Base-by-base conservation (phyloP, 2,888 invertebrate genomes). In the Meghimatium bilineatum region DNA sequence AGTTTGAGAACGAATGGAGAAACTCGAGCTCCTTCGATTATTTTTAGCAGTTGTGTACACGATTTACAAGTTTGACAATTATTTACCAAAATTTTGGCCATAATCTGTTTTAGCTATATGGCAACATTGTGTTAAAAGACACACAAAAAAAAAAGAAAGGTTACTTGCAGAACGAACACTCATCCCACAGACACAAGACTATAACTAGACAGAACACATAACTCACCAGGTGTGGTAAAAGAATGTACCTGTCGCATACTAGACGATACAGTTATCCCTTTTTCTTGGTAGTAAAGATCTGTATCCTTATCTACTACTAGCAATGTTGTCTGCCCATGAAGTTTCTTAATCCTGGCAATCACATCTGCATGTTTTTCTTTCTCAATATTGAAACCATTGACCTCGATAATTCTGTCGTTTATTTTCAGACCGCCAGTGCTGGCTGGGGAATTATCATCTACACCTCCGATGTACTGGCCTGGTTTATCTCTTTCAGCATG, bases 401-500 rank as follows among this genome's bases (percentile, higher is more conserved):
- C 98, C 82, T 94, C 94, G 26, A 94, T 91, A 79, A 94, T 94
- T 82, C 98, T 96, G 94, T 99, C 99, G 85, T 98, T 97, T 94
- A 97, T 96, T 78, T 88, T 90, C 36, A 95, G 91, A n/a, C 95
- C 97, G 6, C 97, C 97, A n/a, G 88, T 87, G 80, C 93, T 92
- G 5, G 94, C 94, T 8, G 95, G 94, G 0, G 94, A 94, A 71
- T 92, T 93, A 10, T 88, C 90, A 94, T 99, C 99, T 83, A 99
- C 97, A 94, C 98, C 97, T 69, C 98, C 98, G 92, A 99, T 97
- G 94, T 96, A 98, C 94, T 98, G 98, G 66, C 98, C 98, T 26
- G 96, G 96, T 93, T 97, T 97, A 87, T 97, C 96, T 93, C 97
- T 97, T 94, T 99, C 99, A 67, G 99, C 98, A 94, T 99, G 99